These are phyloP conservation scores for Apamea monoglypha DNA, from an alignment of 2,888 invertebrate genomes.

Conservation along the genomic window DNA sequence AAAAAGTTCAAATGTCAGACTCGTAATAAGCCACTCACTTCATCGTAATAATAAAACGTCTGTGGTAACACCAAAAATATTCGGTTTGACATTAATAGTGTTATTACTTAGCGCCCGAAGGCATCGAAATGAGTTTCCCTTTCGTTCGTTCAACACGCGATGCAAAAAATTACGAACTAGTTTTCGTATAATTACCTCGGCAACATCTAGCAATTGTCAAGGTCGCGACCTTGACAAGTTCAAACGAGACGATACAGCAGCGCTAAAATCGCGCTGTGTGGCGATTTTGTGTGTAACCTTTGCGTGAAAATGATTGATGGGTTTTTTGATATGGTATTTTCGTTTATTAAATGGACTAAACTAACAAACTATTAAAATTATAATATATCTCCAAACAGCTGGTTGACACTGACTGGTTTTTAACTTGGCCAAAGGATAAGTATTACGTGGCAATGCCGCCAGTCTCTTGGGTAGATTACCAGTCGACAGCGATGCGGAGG, in stretches of 20 bases:
- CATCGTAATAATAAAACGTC: slow-evolving; percentile 16
- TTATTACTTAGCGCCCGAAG: slow-evolving; percentile 53
- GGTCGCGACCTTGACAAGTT: slow-evolving; percentile 77
- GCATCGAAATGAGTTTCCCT: slow-evolving; percentile 67
- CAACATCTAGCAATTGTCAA: slow-evolving; percentile 72
- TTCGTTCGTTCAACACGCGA: slow-evolving; percentile 71
- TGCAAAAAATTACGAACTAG: slow-evolving; percentile 76
- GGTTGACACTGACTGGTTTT: too few relatives aligned
- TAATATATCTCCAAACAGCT: not conserved
- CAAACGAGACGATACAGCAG: slow-evolving; percentile 59
- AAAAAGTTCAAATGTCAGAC: not conserved
- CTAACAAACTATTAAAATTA: not conserved
- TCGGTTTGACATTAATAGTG: slow-evolving; percentile 61
- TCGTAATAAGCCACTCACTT: not conserved
- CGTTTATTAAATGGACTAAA: not conserved
- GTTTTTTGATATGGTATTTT: not conserved
- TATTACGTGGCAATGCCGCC: not conserved
- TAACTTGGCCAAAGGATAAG: not conserved
- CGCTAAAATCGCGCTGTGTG: slow-evolving; percentile 48
- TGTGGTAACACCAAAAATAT: slow-evolving; percentile 36
- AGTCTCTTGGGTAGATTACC: not conserved
- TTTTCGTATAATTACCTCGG: slow-evolving; percentile 72
- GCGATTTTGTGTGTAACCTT: slow-evolving; percentile 55
- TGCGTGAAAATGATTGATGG: not conserved
- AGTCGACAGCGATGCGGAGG: not conserved